Evolutionary conservation across 2,888 invertebrate genomes (phyloP), one percentile per base, ranked within the genome.

Genomic region (Timema podura): DNA sequence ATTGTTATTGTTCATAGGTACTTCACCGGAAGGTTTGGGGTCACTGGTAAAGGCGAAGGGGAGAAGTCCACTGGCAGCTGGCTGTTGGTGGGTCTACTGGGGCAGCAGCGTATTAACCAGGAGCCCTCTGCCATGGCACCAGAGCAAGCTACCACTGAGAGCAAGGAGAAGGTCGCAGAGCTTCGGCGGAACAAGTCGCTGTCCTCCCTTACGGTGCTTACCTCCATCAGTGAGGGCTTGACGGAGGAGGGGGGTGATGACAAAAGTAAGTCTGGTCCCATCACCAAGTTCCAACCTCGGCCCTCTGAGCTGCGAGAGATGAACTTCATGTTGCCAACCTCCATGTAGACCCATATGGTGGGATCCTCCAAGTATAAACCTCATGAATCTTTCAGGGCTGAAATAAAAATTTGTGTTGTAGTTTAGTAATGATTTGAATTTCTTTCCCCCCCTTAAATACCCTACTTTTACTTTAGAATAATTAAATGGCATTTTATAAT

Each of bases 271-370:
- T 51, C 64, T 51, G 65, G 68, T 44, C 30, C 13, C 15, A 64
- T 48, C 1, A 7, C 46, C 44, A 49, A 61, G 30, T 83, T 85
- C 76, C 83, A 84, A 75, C 85, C 88, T 0, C 87, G 86, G 78
- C 89, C 89, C 0, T 89, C 91, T 0, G 91, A 92, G 78, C 82
- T 92, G 13, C 81, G 92, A 64, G 92, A 92, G 81, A 89, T 92
- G 89, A 92, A 92, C 80, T 92, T 92, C 82, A 92, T 91, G 91
- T 91, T 92, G 7, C 92, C 92, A 0, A 92, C 92, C 9, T 92
- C 92, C 0, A 92, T 92, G 92, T 92, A 86, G 61, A 44, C 11
- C 30, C 30, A 30, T 30, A 30, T 30, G 30, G 30, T 30, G 30
- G 30, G 3, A 30, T 30, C 30, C 30, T 30, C 30, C 30, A 30